Base-by-base conservation (phyloP, 2,113 vertebrate genomes). In the Sylvia atricapilla region DNA sequence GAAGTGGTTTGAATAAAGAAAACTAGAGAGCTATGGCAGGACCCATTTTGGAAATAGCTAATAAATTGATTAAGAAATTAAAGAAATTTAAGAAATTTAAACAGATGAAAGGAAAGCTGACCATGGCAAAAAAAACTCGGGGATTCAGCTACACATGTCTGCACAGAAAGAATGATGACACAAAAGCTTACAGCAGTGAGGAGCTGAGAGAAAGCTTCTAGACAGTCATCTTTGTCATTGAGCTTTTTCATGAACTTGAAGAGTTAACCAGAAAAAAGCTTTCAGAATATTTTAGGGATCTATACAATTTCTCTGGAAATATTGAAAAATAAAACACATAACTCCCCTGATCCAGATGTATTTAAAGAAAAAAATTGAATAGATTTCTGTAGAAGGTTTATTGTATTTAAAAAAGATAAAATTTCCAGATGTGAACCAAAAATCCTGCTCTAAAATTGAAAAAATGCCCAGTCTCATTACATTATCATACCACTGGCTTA, bases 311-410 rank as follows among this genome's bases (percentile, higher is more conserved):
- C 24, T 67, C 10, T 41, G 11, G 4, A 74, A 66, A 53, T 58
- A 74, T 33, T 78, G 13, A 41, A 68, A 76, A 27, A 16, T 33
- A 46, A 35, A 62, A 16, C 16, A 17, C 2, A 13, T 25, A 41
- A 50, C 0, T 6, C 4, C 19, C 3, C 8, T 13, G 15, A 33
- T 9, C 4, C 23, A 33, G 1, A 4, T 6, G 2, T 18, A 64
- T 39, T 92, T 78, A 8, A 24, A 66, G 43, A 78, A 24, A 66
- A 37, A 78, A 77, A 7, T 39, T 66, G 10, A 53, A 80, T 28
- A 49, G 5, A 68, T 78, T 78, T 87, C 33, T 75, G 10, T 28
- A 72, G 33, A 21, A 70, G 5, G 30, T 33, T 70, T 0, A 11
- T 27, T 62, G n/a, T 67, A 55, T 6, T 9, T n/a, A 46, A 78